A percentile compares a stretch with the other conserved stretches of the same genome.
Evolutionary conservation across 2,888 invertebrate genomes (phyloP).

Genomic region (Ochropleura plecta): DNA sequence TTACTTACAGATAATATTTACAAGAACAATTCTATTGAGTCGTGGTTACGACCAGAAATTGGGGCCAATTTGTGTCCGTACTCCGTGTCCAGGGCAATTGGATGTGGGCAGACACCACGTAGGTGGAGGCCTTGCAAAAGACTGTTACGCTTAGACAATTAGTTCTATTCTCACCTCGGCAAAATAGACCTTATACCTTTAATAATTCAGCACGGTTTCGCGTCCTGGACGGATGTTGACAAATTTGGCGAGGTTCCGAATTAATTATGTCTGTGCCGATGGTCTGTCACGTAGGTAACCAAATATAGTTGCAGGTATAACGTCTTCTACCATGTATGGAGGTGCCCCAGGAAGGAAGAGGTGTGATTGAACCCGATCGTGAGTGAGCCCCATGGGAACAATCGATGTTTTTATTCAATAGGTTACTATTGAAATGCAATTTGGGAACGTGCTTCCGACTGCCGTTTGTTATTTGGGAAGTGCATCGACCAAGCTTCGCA

Average conservation of each 20-base stretch:
- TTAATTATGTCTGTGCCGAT: constrained; percentile 82
- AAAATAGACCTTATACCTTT: constrained; percentile 78
- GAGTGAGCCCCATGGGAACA: constrained; percentile 70
- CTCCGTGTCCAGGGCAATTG: constrained; percentile 81
- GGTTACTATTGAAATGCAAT: constrained; percentile 82
- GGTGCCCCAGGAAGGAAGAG: constrained; percentile 84
- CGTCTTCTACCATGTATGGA: constrained; percentile 82
- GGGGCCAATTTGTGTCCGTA: constrained; percentile 80
- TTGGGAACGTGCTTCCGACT: constrained; percentile 83
- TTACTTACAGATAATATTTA: constrained; percentile 58
- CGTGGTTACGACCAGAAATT: constrained; percentile 72
- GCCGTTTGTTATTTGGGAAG: constrained; percentile 74
- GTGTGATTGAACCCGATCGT: constrained; percentile 84
- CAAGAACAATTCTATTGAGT: constrained; percentile 65
- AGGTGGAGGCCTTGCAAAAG: constrained; percentile 88
- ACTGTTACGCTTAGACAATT: constrained; percentile 83
- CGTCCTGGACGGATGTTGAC: constrained; percentile 74
- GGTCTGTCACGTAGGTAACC: constrained; percentile 87
- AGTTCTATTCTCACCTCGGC: constrained; percentile 65
- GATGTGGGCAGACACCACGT: constrained; percentile 87
- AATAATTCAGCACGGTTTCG: constrained; percentile 79
- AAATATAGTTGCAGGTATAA: constrained; percentile 83
- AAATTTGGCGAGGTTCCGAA: constrained; percentile 85
- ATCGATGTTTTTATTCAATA: constrained; percentile 74
- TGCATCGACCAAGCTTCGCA: constrained; percentile 76